A percentile compares a stretch with the other conserved stretches of the same genome.
phyloP scores from a whole-genome alignment of 2,113 vertebrate species.

The Sapajus apella region DNA sequence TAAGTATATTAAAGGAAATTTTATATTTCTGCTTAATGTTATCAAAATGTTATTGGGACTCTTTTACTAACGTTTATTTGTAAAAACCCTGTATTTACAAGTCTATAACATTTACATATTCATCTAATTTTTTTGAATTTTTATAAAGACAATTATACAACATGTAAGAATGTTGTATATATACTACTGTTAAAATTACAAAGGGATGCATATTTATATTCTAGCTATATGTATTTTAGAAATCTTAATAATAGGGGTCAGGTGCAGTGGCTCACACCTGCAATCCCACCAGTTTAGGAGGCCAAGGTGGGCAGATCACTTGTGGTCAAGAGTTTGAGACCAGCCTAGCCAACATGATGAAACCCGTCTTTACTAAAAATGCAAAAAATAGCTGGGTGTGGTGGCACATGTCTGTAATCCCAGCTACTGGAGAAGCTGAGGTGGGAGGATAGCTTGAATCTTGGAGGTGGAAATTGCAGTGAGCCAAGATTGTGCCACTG shows the following conservation, averaged over 20 bases:
- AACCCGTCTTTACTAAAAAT: too few species aligned
- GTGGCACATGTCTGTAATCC: too few species aligned
- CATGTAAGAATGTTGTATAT: neutral
- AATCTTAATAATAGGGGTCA: neutral
- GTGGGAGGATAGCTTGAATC: too few species aligned
- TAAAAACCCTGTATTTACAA: neutral
- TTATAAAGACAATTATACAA: neutral
- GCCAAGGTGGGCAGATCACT: too few species aligned
- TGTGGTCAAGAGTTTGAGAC: too few species aligned
- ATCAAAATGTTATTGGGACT: neutral
- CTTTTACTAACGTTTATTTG: neutral
- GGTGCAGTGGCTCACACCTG: too few species aligned
- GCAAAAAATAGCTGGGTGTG: too few species aligned
- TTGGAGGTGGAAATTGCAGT: too few species aligned
- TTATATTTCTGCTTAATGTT: neutral
- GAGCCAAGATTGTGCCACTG: too few species aligned
- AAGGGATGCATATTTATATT: neutral
- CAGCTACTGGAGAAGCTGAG: too few species aligned
- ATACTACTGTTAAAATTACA: neutral
- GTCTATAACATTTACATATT: neutral
- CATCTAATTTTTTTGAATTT: neutral
- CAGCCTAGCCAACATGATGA: too few species aligned
- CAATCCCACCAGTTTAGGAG: too few species aligned
- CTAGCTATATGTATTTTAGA: neutral
- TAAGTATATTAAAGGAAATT: neutral